Conservation (phyloP, 2,113 vertebrate genomes). For the Nettapus auritus region DNA sequence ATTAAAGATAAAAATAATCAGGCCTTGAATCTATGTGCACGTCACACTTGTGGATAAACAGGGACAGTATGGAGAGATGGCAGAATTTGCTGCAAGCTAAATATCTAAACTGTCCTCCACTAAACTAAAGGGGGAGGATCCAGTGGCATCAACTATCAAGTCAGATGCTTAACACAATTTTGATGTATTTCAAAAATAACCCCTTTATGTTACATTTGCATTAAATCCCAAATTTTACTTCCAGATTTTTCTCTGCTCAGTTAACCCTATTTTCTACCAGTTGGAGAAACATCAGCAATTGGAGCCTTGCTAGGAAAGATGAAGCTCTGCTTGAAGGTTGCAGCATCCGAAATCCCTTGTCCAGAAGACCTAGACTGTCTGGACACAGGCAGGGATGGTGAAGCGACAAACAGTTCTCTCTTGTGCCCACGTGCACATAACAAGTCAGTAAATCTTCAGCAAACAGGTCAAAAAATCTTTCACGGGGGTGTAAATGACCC, state of each 20-base stretch:
- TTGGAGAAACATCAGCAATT: not conserved
- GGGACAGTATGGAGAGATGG: not conserved
- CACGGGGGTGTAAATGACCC: not conserved
- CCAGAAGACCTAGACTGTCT: not conserved
- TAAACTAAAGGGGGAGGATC: not conserved
- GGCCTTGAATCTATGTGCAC: not conserved
- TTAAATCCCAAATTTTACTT: not conserved
- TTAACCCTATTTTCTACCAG: not conserved
- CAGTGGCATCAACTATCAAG: not conserved
- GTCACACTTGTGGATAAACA: not conserved
- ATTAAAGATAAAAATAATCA: not conserved
- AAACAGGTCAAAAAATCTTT: not conserved
- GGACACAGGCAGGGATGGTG: not conserved
- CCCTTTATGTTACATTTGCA: not conserved
- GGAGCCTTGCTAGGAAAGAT: not conserved
- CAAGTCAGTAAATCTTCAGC: not conserved
- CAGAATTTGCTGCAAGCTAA: not conserved
- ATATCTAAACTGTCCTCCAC: not conserved
- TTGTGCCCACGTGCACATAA: rapidly evolving
- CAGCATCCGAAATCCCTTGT: not conserved
- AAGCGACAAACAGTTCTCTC: not conserved
- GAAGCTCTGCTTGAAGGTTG: not conserved
- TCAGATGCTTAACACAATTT: not conserved
- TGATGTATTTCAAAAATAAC: not conserved
- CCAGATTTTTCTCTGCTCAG: not conserved